Evolutionary conservation across 2,888 invertebrate genomes (phyloP).

Genomic region (Andrena camellia): DNA sequence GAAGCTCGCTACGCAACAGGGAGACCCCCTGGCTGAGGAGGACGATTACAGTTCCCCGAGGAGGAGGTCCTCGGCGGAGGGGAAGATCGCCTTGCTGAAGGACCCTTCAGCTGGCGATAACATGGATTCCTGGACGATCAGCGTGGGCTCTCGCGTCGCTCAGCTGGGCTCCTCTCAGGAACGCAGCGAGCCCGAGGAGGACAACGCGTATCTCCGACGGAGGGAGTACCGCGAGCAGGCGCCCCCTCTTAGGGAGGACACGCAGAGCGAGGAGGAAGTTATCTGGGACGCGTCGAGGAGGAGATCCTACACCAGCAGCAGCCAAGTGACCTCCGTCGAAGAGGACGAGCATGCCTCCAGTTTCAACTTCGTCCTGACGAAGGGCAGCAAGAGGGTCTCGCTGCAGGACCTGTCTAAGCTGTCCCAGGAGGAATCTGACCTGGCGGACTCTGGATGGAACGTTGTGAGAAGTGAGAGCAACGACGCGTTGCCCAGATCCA

Average conservation of each 20-base stretch:
- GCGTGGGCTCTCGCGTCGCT: constrained; percentile 75
- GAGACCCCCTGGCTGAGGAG: constrained; percentile 61
- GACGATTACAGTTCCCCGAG: constrained; percentile 74
- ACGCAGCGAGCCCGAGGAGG: constrained; percentile 80
- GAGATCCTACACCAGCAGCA: constrained; percentile 73
- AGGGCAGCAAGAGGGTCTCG: constrained; percentile 77
- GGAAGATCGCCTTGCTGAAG: constrained; percentile 80
- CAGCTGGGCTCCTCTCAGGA: constrained; percentile 80
- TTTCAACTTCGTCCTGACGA: constrained; percentile 77
- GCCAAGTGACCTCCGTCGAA: constrained; percentile 76
- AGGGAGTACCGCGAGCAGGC: constrained; percentile 75
- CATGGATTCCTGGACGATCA: constrained; percentile 83
- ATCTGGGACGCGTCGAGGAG: constrained; percentile 66
- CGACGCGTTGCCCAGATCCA: constrained; percentile 55
- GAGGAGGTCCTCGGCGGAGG: constrained; percentile 83
- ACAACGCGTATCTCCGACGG: constrained; percentile 65
- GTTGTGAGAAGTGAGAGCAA: constrained; percentile 60
- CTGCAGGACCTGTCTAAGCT: constrained; percentile 80
- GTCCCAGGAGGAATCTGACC: constrained; percentile 73
- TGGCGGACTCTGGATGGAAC: constrained; percentile 62
- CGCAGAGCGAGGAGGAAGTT: constrained; percentile 71
- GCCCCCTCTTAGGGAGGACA: constrained; percentile 72
- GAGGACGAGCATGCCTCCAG: constrained; percentile 75
- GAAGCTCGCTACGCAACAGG: constrained; percentile 70
- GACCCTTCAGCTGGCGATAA: constrained; percentile 78